Evolutionary conservation across 2,797 vertebrate species (phyloP), one percentile per base, ranked within the genome.

Genomic region (Sparidentex hasta): DNA sequence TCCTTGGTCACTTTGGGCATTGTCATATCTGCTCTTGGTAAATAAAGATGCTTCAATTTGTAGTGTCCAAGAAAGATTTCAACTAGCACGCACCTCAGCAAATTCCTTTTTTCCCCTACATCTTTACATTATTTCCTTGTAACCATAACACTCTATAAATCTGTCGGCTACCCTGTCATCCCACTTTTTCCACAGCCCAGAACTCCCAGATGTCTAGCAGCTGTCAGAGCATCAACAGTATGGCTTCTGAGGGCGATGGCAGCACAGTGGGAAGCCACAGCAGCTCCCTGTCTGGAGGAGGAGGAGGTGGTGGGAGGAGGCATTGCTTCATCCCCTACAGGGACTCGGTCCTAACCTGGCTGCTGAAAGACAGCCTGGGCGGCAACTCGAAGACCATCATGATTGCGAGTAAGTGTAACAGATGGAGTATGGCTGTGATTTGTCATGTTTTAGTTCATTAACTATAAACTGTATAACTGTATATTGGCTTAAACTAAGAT

Each of bases 331-430:
- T 99, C 78, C 98, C 98, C 0, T 99, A 99, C 92, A 95, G 98
- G 17, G 98, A 99, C 92, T 99, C 98, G 0, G 95, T 98, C 84
- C 95, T 99, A 76, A 99, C 98, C 71, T 99, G 98, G 98, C 96
- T 99, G 52, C 95, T 99, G 58, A 99, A 98, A 91, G 98, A 99
- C 93, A 99, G 98, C 74, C 95, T 99, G 44, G 98, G 98, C 0
- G 98, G 98, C 67, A 99, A 99, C 93, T 99, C 98, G 48, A 98
- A 96, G 90, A 99, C 98, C 80, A 97, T 99, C 75, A 99, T 99
- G 98, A 96, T 99, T 59, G 98, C 98, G 86, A 99, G 98, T 99
- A 90, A 95, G 98, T 94, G 59, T 38, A 25, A 18, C 1, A 58
- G 14, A 20, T 52, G 25, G 25, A 58, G 2, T 13, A 21, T 2